A percentile compares a stretch with the other conserved stretches of the same genome.
These are phyloP conservation scores for Stenchaetothrips biformis DNA, from an alignment of 2,888 invertebrate genomes.

Conservation along the genomic window DNA sequence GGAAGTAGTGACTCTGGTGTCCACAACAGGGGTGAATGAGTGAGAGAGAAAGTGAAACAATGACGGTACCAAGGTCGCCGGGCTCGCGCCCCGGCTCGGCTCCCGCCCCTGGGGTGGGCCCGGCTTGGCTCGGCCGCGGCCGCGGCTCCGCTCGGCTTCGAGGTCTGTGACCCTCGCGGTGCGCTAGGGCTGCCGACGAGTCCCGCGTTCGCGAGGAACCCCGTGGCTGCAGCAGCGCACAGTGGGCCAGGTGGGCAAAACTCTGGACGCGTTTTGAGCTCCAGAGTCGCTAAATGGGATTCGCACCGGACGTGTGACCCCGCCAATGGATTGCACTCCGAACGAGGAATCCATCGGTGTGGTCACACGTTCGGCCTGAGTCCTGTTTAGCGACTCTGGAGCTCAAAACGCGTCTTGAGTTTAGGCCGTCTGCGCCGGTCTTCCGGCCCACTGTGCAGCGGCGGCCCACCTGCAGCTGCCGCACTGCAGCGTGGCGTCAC, in stretches of 20 bases:
- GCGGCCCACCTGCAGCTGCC: too few species aligned
- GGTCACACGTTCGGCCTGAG: neutral
- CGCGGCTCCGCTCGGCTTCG: neutral
- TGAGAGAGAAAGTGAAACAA: conserved; percentile 7
- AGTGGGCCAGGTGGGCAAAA: neutral
- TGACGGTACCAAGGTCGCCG: neutral
- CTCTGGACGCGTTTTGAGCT: too few species aligned
- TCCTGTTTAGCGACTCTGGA: too few species aligned
- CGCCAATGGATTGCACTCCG: too few species aligned
- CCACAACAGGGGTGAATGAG: neutral
- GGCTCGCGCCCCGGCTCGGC: neutral
- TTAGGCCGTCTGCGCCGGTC: too few species aligned
- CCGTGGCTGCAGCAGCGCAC: neutral
- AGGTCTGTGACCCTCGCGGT: conserved; percentile 19
- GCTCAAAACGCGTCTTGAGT: too few species aligned
- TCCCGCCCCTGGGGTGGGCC: neutral
- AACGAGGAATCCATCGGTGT: too few species aligned
- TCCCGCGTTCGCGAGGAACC: neutral
- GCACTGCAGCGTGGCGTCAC: too few species aligned
- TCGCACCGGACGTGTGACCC: too few species aligned
- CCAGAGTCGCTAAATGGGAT: too few species aligned
- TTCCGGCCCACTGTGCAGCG: too few species aligned
- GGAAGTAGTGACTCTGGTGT: neutral
- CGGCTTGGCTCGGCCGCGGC: neutral
- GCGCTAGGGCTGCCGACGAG: conserved; percentile 5